These are phyloP conservation scores for Callitettix versicolor DNA, from an alignment of 1,140 invertebrate genomes.

Conservation along the genomic window DNA sequence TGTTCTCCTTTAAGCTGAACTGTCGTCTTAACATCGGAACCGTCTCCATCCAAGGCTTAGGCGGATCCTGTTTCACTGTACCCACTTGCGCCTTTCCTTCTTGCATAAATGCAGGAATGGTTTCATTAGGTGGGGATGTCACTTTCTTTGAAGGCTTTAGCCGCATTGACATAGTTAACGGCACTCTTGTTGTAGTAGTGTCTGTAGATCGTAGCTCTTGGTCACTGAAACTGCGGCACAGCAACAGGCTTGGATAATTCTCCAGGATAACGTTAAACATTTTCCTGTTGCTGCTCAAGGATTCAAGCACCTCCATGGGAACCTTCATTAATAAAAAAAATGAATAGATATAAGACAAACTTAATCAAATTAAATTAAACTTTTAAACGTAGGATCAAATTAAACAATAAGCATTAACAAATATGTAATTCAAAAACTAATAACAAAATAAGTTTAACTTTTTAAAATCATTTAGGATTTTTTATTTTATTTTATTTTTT, in stretches of 20 bases:
- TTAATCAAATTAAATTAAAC: too few species aligned
- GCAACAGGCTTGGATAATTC: constrained; percentile 56
- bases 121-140: not conserved
- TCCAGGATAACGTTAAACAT: constrained; percentile 58
- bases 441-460: too few species aligned
- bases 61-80: not conserved
- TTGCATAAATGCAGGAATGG: not conserved
- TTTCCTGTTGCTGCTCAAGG: constrained; percentile 48
- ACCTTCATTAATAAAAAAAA: constrained; percentile 38
- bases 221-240: constrained; percentile 51
- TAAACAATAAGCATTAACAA: constrained; percentile 15
- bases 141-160: constrained; percentile 38
- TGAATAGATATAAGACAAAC: too few species aligned
- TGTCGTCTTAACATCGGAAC: not conserved
- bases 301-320: constrained; percentile 51
- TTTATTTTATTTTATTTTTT: too few species aligned
- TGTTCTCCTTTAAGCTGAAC: constrained; percentile 15
- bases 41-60: not conserved
- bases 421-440: too few species aligned
- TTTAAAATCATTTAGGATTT: too few species aligned
- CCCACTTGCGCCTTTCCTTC: not conserved
- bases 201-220: constrained; percentile 32
- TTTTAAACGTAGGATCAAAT: constrained; percentile 8
- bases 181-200: constrained; percentile 34
- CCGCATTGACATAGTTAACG: constrained; percentile 49